phyloP scores from a whole-genome alignment of 1,140 invertebrate genomes.

The Eufriesea mexicana region DNA sequence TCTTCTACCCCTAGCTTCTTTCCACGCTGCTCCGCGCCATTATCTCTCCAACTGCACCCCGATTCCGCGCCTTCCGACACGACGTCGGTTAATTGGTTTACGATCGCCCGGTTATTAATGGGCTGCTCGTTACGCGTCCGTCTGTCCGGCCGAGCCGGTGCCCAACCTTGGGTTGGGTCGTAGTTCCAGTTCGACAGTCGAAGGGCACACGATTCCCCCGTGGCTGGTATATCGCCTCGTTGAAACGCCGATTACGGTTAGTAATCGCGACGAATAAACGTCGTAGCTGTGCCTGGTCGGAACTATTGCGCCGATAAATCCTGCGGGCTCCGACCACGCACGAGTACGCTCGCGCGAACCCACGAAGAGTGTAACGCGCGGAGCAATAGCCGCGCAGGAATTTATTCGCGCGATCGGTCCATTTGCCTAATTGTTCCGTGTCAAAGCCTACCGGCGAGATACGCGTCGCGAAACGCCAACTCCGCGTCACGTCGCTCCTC shows the following conservation, averaged over 20 bases:
- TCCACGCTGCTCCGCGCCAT: neutral
- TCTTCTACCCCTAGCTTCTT: neutral
- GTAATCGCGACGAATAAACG: neutral
- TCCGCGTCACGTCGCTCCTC: conserved; percentile 62
- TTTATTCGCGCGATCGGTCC: conserved; percentile 2
- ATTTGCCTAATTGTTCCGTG: conserved; percentile 18
- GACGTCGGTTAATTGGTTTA: conserved; percentile 56
- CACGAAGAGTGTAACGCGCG: neutral
- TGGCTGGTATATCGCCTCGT: neutral
- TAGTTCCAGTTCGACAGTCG: neutral
- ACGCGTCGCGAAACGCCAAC: conserved; percentile 55
- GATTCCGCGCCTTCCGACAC: conserved; percentile 45
- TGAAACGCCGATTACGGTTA: neutral
- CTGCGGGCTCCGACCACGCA: too few species aligned
- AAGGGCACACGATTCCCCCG: neutral
- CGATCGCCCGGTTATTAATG: conserved; percentile 43
- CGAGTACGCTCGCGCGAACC: neutral
- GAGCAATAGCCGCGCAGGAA: neutral
- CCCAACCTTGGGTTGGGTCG: neutral
- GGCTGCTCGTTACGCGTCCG: conserved; percentile 25
- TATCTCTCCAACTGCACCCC: conserved; percentile 38
- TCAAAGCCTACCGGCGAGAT: too few species aligned
- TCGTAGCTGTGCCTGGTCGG: neutral
- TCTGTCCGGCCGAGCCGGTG: neutral
- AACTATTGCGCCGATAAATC: neutral